Percentiles rank a stretch among this genome's conserved stretches.
These are phyloP conservation scores for Rhombomys opimus DNA, from an alignment of 2,113 vertebrate species.

Conservation along the genomic window DNA sequence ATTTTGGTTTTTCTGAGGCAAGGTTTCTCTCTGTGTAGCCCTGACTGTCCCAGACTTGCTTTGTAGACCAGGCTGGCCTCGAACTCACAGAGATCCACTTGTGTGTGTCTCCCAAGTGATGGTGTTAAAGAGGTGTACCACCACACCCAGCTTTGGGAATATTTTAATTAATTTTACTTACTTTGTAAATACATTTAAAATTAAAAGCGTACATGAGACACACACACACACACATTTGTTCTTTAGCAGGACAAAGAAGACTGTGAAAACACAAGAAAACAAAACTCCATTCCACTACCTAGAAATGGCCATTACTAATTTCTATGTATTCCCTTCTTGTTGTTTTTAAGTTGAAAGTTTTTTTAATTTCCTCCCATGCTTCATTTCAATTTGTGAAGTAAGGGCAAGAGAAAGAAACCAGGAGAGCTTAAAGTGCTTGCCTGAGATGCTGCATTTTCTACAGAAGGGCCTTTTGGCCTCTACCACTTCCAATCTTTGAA, in stretches of 20 bases:
- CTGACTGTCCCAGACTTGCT: too few species aligned
- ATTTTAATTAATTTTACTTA: not conserved
- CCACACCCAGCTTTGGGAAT: too few species aligned
- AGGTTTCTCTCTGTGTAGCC: too few species aligned
- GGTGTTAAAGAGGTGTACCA: too few species aligned
- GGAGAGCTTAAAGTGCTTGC: not conserved
- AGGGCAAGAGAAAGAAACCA: not conserved
- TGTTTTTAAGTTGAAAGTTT: not conserved
- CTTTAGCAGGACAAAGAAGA: not conserved
- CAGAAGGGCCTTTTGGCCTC: not conserved
- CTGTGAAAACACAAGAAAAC: not conserved
- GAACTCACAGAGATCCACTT: too few species aligned
- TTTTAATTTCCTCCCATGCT: not conserved
- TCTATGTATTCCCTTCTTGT: not conserved
- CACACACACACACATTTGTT: not conserved
- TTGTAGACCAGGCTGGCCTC: too few species aligned
- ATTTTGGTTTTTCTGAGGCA: too few species aligned
- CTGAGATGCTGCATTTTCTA: not conserved
- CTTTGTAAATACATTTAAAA: not conserved
- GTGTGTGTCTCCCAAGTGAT: too few species aligned
- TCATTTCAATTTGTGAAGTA: not conserved
- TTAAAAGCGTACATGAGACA: not conserved
- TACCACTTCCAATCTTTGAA: not conserved
- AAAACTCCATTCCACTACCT: not conserved
- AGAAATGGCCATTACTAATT: not conserved